Conservation (phyloP, 37 sponge, comb jelly and placozoan species). For the Bolinopsis microptera region DNA sequence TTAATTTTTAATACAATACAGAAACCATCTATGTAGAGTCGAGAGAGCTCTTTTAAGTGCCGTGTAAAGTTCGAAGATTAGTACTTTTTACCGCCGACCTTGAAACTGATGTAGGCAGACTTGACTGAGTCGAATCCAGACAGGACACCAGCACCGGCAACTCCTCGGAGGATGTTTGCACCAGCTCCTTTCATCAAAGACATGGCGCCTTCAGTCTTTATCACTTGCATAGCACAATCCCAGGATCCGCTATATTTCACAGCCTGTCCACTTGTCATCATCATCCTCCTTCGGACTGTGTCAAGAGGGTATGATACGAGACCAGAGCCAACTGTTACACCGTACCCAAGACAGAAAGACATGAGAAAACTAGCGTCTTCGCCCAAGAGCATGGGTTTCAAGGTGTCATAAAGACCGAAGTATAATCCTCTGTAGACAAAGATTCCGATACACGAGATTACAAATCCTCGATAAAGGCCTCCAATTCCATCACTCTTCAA, state of each 20-base stretch:
- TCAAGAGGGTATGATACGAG: conserved; percentile 94
- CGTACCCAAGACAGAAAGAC: conserved; percentile 82
- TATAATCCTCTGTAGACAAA: conserved; percentile 91
- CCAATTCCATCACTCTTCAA: conserved; percentile 81
- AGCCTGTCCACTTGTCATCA: conserved; percentile 90
- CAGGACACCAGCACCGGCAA: conserved; percentile 93
- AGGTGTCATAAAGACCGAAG: conserved; percentile 94
- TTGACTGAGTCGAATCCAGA: conserved; percentile 90
- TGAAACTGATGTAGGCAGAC: conserved; percentile 72
- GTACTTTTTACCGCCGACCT: conserved; percentile 39
- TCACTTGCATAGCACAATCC: conserved; percentile 77
- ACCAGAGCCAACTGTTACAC: conserved; percentile 82
- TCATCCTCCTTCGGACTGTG: conserved; percentile 94
- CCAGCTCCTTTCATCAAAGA: conserved; percentile 94
- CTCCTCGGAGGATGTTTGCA: conserved; percentile 93
- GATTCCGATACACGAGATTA: conserved; percentile 81
- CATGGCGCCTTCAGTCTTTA: conserved; percentile 79
- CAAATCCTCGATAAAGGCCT: conserved; percentile 82
- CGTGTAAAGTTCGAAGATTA: neutral
- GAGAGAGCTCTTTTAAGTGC: too few species aligned
- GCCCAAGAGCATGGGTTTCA: conserved; percentile 86
- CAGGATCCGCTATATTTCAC: conserved; percentile 90
- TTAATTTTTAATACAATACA: too few species aligned
- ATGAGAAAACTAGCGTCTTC: conserved; percentile 73
- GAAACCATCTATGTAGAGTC: too few species aligned